These are phyloP conservation scores for Cremastinae sp. DNA, from an alignment of 2,888 invertebrate genomes.

Conservation along the genomic window DNA sequence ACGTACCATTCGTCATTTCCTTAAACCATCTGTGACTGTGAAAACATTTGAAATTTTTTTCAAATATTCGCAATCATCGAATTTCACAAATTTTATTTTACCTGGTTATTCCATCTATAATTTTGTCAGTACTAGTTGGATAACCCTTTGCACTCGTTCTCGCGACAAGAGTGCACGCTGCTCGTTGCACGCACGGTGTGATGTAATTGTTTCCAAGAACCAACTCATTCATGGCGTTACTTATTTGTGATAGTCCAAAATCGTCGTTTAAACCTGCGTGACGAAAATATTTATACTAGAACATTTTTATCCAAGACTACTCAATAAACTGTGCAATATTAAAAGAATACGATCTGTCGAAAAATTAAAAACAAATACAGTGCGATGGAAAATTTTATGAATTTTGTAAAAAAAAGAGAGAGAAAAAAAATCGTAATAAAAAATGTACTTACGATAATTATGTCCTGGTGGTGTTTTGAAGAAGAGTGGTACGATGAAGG, in stretches of 20 bases:
- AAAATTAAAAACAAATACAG: too few species aligned
- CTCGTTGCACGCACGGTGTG: conserved; percentile 76
- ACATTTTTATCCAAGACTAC: not conserved
- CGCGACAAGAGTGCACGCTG: conserved; percentile 76
- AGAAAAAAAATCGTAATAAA: not conserved
- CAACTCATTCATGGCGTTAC: conserved; percentile 74
- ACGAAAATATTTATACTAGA: conserved; percentile 7
- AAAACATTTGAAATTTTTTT: conserved; percentile 14
- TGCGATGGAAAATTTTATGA: too few species aligned
- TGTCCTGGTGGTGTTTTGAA: conserved; percentile 62
- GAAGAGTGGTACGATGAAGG: conserved; percentile 82
- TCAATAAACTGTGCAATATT: too few species aligned
- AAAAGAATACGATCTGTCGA: too few species aligned
- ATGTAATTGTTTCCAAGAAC: conserved; percentile 75
- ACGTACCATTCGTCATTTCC: conserved; percentile 81
- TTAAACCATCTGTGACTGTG: conserved; percentile 81
- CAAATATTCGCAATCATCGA: not conserved
- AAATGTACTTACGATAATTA: conserved; percentile 61
- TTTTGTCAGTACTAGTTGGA: conserved; percentile 77
- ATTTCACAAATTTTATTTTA: conserved; percentile 62
- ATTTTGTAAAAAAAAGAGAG: too few species aligned
- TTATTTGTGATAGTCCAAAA: conserved; percentile 66
- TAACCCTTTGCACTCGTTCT: conserved; percentile 68
- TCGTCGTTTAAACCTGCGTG: conserved; percentile 68
- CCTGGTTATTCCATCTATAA: conserved; percentile 79